Percentiles rank a stretch among this genome's conserved stretches.
phyloP scores from a whole-genome alignment of 1,140 invertebrate genomes.

The Helicorthomorpha holstii region DNA sequence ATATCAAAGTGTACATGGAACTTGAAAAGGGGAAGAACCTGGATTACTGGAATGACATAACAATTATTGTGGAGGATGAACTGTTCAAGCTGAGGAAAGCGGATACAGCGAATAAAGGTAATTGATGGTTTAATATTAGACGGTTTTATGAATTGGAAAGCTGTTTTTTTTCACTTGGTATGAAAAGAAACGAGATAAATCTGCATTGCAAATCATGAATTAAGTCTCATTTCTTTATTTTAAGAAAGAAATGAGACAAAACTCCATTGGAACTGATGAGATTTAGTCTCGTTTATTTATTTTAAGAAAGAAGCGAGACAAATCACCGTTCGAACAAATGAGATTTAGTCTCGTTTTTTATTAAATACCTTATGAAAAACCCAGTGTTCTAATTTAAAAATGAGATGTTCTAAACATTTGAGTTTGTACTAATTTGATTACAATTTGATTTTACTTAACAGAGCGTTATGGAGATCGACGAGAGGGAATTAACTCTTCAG shows the following conservation, averaged over 20 bases:
- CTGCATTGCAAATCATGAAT: too few species aligned
- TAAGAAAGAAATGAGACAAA: too few species aligned
- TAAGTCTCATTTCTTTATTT: too few species aligned
- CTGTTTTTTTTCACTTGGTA: background rate
- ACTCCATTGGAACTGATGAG: too few species aligned
- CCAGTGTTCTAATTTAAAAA: constrained; percentile 20
- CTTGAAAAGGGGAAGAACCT: constrained; percentile 65
- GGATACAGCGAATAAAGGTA: constrained; percentile 23
- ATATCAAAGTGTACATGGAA: constrained; percentile 62
- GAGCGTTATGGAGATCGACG: constrained; percentile 37
- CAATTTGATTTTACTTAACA: constrained; percentile 5
- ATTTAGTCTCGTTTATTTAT: too few species aligned
- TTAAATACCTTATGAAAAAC: background rate
- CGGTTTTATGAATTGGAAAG: too few species aligned
- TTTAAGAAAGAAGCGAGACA: too few species aligned
- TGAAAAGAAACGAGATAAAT: too few species aligned
- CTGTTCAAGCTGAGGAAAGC: constrained; percentile 66
- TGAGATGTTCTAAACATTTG: constrained; percentile 38
- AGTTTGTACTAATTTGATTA: constrained; percentile 15
- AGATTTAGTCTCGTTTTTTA: too few species aligned
- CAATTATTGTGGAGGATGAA: constrained; percentile 90
- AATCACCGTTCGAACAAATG: too few species aligned
- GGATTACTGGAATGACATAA: constrained; percentile 94
- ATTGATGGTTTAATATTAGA: background rate
- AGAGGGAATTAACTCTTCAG: constrained; percentile 85